Evolutionary conservation across 1,140 invertebrate species (phyloP).

Genomic region (Geopemphigus sp.): DNA sequence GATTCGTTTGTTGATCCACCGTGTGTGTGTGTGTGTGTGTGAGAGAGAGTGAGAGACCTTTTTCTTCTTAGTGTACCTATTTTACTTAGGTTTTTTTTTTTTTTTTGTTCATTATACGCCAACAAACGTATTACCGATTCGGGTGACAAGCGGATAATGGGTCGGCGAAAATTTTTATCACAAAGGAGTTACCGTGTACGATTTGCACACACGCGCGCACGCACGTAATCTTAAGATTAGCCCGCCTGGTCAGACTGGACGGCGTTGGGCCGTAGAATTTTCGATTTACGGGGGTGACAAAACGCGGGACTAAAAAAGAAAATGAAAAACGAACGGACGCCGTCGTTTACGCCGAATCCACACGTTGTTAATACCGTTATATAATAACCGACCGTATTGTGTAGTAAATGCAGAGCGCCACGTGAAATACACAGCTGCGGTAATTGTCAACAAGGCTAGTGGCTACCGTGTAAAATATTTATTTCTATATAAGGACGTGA

Average conservation of each 20-base stretch:
- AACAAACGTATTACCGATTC: conserved; percentile 11
- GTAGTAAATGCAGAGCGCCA: no score
- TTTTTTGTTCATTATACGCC: background rate
- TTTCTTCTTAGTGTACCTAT: conserved; percentile 9
- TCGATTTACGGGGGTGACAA: background rate
- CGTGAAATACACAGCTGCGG: no score
- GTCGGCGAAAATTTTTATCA: conserved; percentile 15
- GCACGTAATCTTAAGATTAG: background rate
- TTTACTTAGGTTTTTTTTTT: conserved; percentile 4
- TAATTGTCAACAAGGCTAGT: no score
- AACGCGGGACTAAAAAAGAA: background rate
- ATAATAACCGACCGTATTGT: no score
- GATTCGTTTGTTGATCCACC: conserved; percentile 17
- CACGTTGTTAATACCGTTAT: background rate
- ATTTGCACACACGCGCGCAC: background rate
- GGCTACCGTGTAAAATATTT: no score
- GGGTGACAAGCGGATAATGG: conserved; percentile 45
- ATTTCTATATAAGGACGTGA: no score
- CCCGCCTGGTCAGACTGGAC: background rate
- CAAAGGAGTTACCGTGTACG: background rate
- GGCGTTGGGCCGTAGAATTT: conserved; percentile 9
- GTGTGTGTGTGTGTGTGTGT: no score
- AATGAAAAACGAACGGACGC: background rate
- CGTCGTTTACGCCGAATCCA: background rate
- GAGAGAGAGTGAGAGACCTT: conserved; percentile 22